Evolutionary conservation across 2,797 vertebrate genomes (phyloP).

Genomic region (Enteromius argenteus): DNA sequence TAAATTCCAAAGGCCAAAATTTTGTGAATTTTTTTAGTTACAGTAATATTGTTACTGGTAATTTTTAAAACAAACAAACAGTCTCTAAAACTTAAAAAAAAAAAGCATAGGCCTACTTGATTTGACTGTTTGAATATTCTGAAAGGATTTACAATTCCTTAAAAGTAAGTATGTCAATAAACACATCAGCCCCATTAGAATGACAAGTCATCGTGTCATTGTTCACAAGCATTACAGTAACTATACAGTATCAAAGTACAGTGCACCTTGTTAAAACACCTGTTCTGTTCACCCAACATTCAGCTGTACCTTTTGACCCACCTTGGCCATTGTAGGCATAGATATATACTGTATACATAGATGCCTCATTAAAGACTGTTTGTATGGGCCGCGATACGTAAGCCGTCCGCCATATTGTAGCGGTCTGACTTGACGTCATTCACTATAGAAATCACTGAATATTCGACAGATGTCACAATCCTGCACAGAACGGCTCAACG

Average conservation of each 20-base stretch:
- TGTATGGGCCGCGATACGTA: no score
- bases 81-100: neutral
- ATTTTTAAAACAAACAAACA: no score
- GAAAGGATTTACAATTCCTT: neutral
- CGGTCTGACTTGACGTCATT: no score
- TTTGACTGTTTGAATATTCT: neutral
- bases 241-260: neutral
- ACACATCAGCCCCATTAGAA: neutral
- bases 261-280: neutral
- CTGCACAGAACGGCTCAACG: no score
- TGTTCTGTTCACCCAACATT: constrained; percentile 23
- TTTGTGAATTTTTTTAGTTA: neutral
- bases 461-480: no score
- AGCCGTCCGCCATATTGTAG: no score
- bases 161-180: neutral
- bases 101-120: neutral
- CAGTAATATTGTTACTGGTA: no score
- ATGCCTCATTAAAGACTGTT: no score
- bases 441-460: no score
- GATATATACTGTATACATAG: no score
- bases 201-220: neutral
- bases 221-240: neutral
- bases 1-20: neutral
- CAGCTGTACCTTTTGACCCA: neutral
- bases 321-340: neutral